Conservation (phyloP, 2,797 vertebrate species). For the Rhadinocentrus ornatus region DNA sequence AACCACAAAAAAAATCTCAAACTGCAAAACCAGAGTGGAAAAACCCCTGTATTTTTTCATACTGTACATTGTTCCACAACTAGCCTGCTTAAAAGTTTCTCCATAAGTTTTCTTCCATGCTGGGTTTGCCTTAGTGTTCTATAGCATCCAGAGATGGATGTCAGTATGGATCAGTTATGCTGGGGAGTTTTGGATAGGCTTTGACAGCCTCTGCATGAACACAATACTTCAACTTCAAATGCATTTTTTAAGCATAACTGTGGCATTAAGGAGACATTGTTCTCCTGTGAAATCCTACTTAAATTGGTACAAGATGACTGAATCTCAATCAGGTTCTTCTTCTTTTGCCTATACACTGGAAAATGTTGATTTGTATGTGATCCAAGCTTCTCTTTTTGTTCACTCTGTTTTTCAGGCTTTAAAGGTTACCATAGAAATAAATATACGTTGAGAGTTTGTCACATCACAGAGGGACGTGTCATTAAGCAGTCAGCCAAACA, state of each 20-base stretch:
- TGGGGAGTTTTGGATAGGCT: slow-evolving; percentile 9
- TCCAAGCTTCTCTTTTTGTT: background rate
- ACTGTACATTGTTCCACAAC: background rate
- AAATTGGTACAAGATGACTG: background rate
- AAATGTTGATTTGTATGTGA: background rate
- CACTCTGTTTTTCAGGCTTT: background rate
- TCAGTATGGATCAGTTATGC: slow-evolving; percentile 11
- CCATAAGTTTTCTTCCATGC: slow-evolving; percentile 5
- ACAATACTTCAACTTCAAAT: slow-evolving; percentile 5
- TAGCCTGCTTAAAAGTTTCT: slow-evolving; percentile 12
- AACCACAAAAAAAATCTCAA: too few species aligned
- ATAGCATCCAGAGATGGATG: slow-evolving; percentile 4
- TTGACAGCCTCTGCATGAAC: slow-evolving; percentile 30
- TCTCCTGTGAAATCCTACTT: background rate
- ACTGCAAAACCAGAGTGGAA: background rate
- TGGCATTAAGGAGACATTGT: background rate
- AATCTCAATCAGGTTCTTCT: background rate
- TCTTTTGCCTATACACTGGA: background rate
- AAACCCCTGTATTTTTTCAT: background rate
- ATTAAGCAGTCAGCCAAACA: background rate
- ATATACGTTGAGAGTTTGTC: background rate
- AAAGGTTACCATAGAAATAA: background rate
- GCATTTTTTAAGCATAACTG: slow-evolving; percentile 6
- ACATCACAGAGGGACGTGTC: background rate
- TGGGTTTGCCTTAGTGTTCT: slow-evolving; percentile 4